phyloP scores from a whole-genome alignment of 1,140 invertebrate genomes.

The Musca domestica region DNA sequence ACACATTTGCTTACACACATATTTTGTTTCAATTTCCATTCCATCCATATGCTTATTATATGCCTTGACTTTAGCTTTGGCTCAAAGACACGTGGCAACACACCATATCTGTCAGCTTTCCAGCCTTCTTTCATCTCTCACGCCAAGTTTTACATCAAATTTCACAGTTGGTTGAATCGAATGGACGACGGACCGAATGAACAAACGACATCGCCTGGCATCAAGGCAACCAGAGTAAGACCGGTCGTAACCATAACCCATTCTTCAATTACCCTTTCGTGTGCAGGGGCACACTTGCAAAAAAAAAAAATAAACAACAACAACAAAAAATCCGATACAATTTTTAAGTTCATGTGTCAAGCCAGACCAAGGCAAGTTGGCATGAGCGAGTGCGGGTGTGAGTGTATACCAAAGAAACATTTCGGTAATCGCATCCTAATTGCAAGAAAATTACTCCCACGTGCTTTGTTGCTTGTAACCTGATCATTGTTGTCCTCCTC shows the following conservation, averaged over 20 bases:
- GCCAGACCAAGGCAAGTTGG: too few relatives aligned
- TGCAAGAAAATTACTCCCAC: constrained; percentile 54
- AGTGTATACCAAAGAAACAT: constrained; percentile 29
- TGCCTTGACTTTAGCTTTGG: too few relatives aligned
- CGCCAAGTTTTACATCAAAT: constrained; percentile 13
- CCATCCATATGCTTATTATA: too few relatives aligned
- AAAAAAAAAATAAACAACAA: background rate
- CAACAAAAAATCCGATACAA: too few relatives aligned
- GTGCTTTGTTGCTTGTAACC: constrained; percentile 42
- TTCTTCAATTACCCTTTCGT: constrained; percentile 30
- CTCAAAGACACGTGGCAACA: constrained; percentile 6
- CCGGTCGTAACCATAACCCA: constrained; percentile 11
- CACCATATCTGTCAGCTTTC: background rate
- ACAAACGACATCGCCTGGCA: background rate
- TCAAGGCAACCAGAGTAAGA: too few relatives aligned
- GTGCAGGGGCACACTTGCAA: background rate
- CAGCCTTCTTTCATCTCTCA: background rate
- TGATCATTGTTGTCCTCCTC: constrained; percentile 34
- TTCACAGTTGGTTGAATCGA: background rate
- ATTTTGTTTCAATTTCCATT: too few relatives aligned
- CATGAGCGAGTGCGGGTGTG: background rate
- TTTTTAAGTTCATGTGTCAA: too few relatives aligned
- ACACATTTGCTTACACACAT: too few relatives aligned
- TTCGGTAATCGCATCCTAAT: constrained; percentile 55
- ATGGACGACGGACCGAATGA: too few relatives aligned